Base-by-base conservation (phyloP, 2,113 vertebrate species). In the Chaetops frenatus region DNA sequence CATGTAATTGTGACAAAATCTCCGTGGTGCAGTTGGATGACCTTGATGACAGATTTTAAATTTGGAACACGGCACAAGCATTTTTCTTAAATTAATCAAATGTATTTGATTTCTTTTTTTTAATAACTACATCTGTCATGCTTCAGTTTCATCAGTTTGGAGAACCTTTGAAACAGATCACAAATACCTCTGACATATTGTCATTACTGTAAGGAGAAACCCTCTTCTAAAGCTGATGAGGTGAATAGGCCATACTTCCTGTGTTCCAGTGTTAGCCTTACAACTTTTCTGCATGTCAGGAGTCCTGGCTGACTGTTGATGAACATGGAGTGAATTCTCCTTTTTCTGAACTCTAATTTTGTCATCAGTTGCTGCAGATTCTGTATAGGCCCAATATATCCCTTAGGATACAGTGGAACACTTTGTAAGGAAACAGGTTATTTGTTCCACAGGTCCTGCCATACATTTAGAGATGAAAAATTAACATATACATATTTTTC, bases 401-500 rank as follows among this genome's bases (percentile, higher is more conserved):
- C 27, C n/a, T 92, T 60, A 81, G 47, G 11, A 61, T 84, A 38
- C 4, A 57, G 9, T 38, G 11, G 27, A 81, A 28, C 5, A 44
- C 42, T 70, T 60, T 21, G 8, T 7, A 61, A 57, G 7, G 24
- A 64, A 73, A 31, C 1, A 28, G 2, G 7, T 14, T 42, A 64
- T 65, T 64, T 62, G 13, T 71, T 89, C 64, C 38, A 62, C 12
- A 62, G 27, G 11, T 27, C 15, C 6, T 80, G 7, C 7, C 17
- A 23, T 22, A 54, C 0, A 1, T 12, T 53, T 0, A 62, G 9
- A 9, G 6, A 51, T 60, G 38, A 69, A 64, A n/a, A 38, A 3
- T 8, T 60, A 81, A 19, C 10, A 58, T n/a, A 18, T 57, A 65
- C 0, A 1, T 35, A 33, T 28, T 74, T 40, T 73, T 70, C 16